Base-by-base conservation (phyloP, 2,113 vertebrate species). In the Rafetus swinhoei region DNA sequence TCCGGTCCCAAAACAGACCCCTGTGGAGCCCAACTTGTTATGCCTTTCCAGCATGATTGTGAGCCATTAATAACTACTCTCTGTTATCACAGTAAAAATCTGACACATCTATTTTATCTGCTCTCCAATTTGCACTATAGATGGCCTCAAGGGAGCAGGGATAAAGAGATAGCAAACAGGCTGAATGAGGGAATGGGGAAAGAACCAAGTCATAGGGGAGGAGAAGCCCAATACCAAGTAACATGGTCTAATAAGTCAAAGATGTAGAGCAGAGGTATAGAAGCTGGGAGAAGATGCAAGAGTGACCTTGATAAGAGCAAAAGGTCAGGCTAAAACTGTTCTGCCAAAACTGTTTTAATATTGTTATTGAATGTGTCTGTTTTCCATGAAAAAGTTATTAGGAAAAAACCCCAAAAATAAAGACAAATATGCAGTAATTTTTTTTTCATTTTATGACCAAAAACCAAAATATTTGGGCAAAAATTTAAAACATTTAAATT, bases 51-150 rank as follows among this genome's bases (percentile, higher is more conserved):
- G 45, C 45, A 45, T 45, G 45, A 45, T 6, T 45, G 45, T 45
- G 45, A 45, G 5, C 45, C 45, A 45, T 45, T 45, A 45, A 45
- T 45, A 45, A 45, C 45, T 45, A 45, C 45, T 45, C 45, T 93
- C 56, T 94, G 50, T 86, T 9, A 9, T 90, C 50, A 83, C 65
- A 56, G 74, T 81, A 92, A 94, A 95, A 93, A 88, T 92, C 85
- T 95, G 89, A 93, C 21, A 93, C 21, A 89, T 95, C 93, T 92
- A 81, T 93, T 89, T 52, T 90, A 92, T 50, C 15, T 88, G 59
- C 13, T 93, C 22, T 93, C 57, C 69, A 74, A 35, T 27, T 89
- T 69, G 65, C 0, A 0, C 6, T 82, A 54, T 39, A 88, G 8
- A 89, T 81, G 89, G 89, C 7, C 29, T 92, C 92, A 60, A 45